phyloP scores from a whole-genome alignment of 2,888 invertebrate genomes.

The Ctenicera cuprea region DNA sequence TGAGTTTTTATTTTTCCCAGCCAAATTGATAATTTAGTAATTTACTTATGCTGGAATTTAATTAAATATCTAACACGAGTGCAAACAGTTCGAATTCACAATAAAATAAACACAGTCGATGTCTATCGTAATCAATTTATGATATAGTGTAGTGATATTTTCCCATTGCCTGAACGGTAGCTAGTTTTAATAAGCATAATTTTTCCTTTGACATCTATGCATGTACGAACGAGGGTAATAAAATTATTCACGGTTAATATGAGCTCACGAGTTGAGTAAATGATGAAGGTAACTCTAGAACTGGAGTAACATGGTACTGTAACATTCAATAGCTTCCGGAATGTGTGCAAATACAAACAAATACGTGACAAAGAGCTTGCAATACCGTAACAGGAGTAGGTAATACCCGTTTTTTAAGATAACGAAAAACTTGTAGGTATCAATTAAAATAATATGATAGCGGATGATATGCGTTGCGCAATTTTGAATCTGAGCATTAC shows the following conservation, averaged over 20 bases:
- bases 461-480: too few relatives aligned
- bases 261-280: constrained; percentile 17
- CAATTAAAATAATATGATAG: too few relatives aligned
- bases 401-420: too few relatives aligned
- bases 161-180: too few relatives aligned
- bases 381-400: not conserved
- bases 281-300: constrained; percentile 12
- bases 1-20: not conserved
- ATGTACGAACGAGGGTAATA: constrained; percentile 11
- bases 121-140: too few relatives aligned
- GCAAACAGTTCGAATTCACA: too few relatives aligned
- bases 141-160: too few relatives aligned
- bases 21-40: not conserved
- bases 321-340: constrained; percentile 15
- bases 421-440: too few relatives aligned
- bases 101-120: not conserved
- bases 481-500: too few relatives aligned
- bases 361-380: not conserved
- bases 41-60: not conserved
- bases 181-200: not conserved
- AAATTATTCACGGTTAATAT: constrained; percentile 22
- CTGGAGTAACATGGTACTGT: constrained; percentile 10
- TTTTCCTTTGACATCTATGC: not conserved
- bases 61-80: not conserved
- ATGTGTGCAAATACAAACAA: constrained; percentile 4